A percentile compares a stretch with the other conserved stretches of the same genome.
Evolutionary conservation across 2,888 invertebrate species (phyloP).

Genomic region (Acrocera orbiculus): DNA sequence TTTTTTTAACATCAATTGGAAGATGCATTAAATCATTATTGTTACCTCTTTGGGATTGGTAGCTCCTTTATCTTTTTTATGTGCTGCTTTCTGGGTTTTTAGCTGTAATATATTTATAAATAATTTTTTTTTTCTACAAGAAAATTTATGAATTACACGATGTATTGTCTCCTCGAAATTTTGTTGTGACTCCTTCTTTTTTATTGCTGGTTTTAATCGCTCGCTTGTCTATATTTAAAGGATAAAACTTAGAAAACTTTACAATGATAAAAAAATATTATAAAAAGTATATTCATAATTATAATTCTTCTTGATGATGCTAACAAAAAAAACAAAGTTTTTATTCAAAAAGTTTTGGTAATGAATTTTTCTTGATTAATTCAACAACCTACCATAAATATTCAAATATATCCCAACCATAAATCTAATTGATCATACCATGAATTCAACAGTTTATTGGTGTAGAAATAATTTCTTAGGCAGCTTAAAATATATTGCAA

Average conservation of each 20-base stretch:
- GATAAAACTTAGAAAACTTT: slow-evolving; percentile 3
- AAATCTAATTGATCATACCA: too few species aligned
- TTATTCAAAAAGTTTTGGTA: too few species aligned
- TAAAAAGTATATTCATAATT: slow-evolving; percentile 1
- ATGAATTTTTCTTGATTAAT: too few species aligned
- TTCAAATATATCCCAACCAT: too few species aligned
- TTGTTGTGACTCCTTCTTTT: slow-evolving; percentile 27
- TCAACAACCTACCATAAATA: too few species aligned
- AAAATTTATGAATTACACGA: slow-evolving; percentile 20
- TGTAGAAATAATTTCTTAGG: too few species aligned
- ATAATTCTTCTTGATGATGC: too few species aligned
- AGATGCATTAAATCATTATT: slow-evolving; percentile 3
- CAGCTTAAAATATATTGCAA: too few species aligned
- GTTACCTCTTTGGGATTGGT: slow-evolving; percentile 18
- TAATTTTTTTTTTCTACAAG: neutral
- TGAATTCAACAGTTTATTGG: too few species aligned
- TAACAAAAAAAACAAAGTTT: too few species aligned
- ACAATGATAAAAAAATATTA: slow-evolving; percentile 2
- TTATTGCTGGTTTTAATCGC: slow-evolving; percentile 26
- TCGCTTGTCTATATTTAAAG: slow-evolving; percentile 23
- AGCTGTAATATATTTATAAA: slow-evolving; percentile 16
- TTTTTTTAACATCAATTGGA: slow-evolving; percentile 3
- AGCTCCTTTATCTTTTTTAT: slow-evolving; percentile 23
- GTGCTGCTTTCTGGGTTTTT: slow-evolving; percentile 29
- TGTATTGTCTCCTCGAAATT: slow-evolving; percentile 32